A percentile compares a stretch with the other conserved stretches of the same genome.
Evolutionary conservation across 1,140 invertebrate genomes (phyloP).

Genomic region (Drosophila lacertosa): DNA sequence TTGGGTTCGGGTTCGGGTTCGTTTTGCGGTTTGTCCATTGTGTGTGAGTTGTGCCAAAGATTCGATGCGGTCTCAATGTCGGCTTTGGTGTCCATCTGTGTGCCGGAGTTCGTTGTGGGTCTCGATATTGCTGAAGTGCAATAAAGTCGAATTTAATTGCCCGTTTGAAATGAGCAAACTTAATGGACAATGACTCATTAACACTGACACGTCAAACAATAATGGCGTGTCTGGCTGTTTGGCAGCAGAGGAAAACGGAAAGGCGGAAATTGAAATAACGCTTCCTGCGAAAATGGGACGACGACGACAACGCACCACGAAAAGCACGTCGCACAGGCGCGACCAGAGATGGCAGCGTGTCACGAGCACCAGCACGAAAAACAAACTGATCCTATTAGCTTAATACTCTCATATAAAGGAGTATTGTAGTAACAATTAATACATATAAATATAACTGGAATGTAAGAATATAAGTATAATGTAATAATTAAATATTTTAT

Average conservation of each 20-base stretch:
- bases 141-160: conserved; percentile 83
- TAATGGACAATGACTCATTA: conserved; percentile 83
- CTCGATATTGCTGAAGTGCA: conserved; percentile 62
- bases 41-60: conserved; percentile 6
- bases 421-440: too few relatives aligned
- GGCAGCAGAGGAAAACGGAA: conserved; percentile 60
- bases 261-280: conserved; percentile 81
- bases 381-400: too few relatives aligned
- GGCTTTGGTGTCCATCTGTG: conserved; percentile 38
- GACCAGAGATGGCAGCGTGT: too few relatives aligned
- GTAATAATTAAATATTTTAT: too few relatives aligned
- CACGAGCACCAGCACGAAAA: conserved; percentile 8
- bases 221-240: conserved; percentile 77
- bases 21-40: conserved; percentile 7
- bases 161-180: conserved; percentile 82
- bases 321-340: conserved; percentile 5
- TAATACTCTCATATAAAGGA: too few relatives aligned
- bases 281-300: conserved; percentile 68
- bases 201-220: conserved; percentile 81
- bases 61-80: conserved; percentile 49
- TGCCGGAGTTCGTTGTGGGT: conserved; percentile 1
- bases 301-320: conserved; percentile 25
- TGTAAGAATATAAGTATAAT: too few relatives aligned
- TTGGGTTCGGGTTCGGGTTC: background rate
- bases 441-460: too few relatives aligned